A percentile compares a stretch with the other conserved stretches of the same genome.
These are phyloP conservation scores for Phaethon lepturus DNA, from an alignment of 2,113 vertebrate genomes.

Conservation along the genomic window DNA sequence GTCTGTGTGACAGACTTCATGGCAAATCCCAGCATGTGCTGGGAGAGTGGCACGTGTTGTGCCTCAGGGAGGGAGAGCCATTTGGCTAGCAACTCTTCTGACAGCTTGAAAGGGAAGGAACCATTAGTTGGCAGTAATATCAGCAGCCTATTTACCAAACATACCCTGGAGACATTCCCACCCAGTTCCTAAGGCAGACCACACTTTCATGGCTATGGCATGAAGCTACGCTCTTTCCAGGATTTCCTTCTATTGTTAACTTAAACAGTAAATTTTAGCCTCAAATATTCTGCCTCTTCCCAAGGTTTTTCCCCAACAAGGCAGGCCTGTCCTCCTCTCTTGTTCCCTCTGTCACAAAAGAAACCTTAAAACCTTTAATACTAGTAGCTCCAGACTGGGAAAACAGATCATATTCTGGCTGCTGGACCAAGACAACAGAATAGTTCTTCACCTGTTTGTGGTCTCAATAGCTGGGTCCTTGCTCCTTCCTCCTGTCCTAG, in stretches of 20 bases:
- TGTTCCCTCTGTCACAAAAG: neutral
- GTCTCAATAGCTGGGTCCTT: neutral
- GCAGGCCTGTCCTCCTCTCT: neutral
- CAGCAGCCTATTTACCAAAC: constrained; percentile 39
- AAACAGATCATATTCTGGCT: neutral
- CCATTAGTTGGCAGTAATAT: constrained; percentile 15
- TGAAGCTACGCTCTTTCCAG: neutral
- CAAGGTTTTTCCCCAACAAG: neutral
- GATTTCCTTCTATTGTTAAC: neutral
- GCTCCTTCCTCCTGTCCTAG: neutral
- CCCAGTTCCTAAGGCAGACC: neutral
- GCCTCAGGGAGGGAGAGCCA: constrained; percentile 88
- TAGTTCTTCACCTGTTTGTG: neutral
- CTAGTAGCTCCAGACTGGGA: neutral
- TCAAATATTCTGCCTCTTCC: neutral
- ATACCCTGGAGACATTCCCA: neutral
- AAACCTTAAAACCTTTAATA: neutral
- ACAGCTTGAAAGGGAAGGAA: constrained; percentile 80
- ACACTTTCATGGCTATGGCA: neutral
- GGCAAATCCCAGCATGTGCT: constrained; percentile 92
- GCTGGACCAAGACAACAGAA: neutral
- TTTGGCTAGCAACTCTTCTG: constrained; percentile 89
- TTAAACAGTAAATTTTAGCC: neutral
- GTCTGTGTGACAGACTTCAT: constrained; percentile 92
- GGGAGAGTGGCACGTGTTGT: constrained; percentile 91